phyloP scores from a whole-genome alignment of 2,888 invertebrate genomes.

The Cerastis leucographa region DNA sequence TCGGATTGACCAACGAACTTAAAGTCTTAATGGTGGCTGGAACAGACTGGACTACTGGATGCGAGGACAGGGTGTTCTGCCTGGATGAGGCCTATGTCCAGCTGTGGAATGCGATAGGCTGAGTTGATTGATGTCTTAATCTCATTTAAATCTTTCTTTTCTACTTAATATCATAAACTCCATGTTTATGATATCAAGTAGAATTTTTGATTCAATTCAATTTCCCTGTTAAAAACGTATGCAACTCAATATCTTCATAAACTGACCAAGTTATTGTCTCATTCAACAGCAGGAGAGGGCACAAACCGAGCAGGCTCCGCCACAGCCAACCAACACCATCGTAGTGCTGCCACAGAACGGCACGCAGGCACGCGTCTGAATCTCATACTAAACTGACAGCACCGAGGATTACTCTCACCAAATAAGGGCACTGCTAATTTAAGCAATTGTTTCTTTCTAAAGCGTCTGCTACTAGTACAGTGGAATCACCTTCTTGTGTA shows the following conservation, averaged over 20 bases:
- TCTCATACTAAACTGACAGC: slow-evolving; percentile 68
- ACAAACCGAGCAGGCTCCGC: slow-evolving; percentile 68
- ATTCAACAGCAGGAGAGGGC: slow-evolving; percentile 57
- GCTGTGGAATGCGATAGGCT: no score
- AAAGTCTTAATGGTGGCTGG: no score
- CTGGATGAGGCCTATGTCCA: no score
- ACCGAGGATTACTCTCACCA: slow-evolving; percentile 62
- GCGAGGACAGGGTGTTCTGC: no score
- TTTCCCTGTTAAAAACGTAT: background rate
- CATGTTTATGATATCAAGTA: background rate
- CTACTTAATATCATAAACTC: no score
- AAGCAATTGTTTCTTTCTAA: background rate
- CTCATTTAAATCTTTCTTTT: no score
- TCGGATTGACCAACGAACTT: no score
- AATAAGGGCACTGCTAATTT: slow-evolving; percentile 27
- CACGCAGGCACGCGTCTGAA: slow-evolving; percentile 82
- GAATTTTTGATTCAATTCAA: no score
- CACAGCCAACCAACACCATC: slow-evolving; percentile 76
- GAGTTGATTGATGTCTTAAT: no score
- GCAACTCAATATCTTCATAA: background rate
- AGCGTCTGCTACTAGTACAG: background rate
- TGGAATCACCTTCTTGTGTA: background rate
- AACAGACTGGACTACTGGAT: no score
- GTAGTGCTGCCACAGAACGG: slow-evolving; percentile 82
- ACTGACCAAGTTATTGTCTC: background rate